phyloP scores from a whole-genome alignment of 2,113 vertebrate species.

The Lophotis ruficrista region DNA sequence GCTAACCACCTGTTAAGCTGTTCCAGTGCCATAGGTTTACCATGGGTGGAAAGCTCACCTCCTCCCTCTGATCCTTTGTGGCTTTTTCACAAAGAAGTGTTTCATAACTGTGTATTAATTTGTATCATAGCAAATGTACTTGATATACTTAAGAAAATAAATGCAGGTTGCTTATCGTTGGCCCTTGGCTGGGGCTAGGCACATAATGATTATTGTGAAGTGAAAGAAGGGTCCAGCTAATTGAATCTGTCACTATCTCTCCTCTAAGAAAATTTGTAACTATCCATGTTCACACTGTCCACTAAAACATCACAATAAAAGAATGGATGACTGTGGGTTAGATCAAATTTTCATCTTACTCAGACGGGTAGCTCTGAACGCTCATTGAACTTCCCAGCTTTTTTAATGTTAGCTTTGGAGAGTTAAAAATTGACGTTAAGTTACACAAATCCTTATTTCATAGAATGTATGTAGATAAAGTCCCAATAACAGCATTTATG shows the following conservation, averaged over 20 bases:
- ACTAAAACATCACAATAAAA: background rate
- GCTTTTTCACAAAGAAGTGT: background rate
- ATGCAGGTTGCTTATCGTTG: background rate
- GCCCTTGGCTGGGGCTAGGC: background rate
- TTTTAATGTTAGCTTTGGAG: background rate
- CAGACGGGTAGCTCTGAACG: background rate
- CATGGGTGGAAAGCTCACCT: background rate
- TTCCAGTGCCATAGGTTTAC: background rate
- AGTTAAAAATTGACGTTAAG: background rate
- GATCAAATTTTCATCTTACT: background rate
- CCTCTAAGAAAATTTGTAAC: background rate
- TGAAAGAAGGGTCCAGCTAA: background rate
- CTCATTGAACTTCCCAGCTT: background rate
- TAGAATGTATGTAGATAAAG: background rate
- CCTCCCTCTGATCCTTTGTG: background rate
- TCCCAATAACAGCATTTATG: background rate
- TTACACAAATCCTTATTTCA: background rate
- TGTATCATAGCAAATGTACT: background rate
- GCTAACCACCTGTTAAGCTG: background rate
- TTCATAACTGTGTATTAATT: background rate
- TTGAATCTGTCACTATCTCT: background rate
- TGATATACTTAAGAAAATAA: background rate
- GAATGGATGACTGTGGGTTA: background rate
- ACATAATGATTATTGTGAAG: background rate
- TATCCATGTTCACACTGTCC: background rate